A percentile compares a stretch with the other conserved stretches of the same genome.
These are phyloP conservation scores for Porites rus DNA, from an alignment of 92 coral and sea anemone species.

Conservation along the genomic window DNA sequence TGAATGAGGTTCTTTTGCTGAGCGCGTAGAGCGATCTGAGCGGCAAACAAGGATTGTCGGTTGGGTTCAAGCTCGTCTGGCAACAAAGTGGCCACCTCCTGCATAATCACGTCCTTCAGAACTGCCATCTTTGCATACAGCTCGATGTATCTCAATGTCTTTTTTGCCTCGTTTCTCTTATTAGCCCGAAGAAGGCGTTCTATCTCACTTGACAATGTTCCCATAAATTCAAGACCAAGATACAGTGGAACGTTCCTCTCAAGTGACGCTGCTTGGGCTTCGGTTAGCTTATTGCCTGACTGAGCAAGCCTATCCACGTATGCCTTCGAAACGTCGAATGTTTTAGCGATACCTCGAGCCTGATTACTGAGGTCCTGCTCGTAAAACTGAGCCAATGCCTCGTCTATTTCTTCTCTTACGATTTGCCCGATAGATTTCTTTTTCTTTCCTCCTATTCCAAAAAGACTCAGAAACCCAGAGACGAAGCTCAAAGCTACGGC, in stretches of 20 bases:
- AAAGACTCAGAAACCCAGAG: slow-evolving; percentile 53
- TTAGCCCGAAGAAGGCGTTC: slow-evolving; percentile 24
- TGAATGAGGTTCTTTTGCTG: too few species aligned
- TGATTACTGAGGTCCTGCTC: slow-evolving; percentile 35
- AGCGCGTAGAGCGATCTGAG: too few species aligned
- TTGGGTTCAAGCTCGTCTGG: background rate
- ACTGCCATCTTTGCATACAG: slow-evolving; percentile 51
- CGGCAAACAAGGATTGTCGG: background rate
- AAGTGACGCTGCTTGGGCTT: slow-evolving; percentile 21
- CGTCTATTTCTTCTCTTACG: slow-evolving; percentile 26
- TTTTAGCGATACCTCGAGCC: slow-evolving; percentile 41
- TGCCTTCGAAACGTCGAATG: slow-evolving; percentile 48
- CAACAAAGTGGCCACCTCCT: slow-evolving; percentile 32
- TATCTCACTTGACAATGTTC: slow-evolving; percentile 40
- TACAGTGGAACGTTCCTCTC: slow-evolving; percentile 44
- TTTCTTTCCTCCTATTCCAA: slow-evolving; percentile 47
- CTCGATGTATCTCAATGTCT: slow-evolving; percentile 46
- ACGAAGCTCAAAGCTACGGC: slow-evolving; percentile 40
- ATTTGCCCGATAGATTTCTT: slow-evolving; percentile 43
- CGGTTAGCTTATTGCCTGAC: slow-evolving; percentile 10
- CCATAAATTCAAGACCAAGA: slow-evolving; percentile 48
- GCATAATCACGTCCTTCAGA: slow-evolving; percentile 45
- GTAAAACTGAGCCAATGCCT: background rate
- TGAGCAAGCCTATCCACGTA: slow-evolving; percentile 37
- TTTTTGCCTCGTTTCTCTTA: slow-evolving; percentile 1